Conservation (phyloP, 2,113 vertebrate species). For the Amblyornis subalaris region DNA sequence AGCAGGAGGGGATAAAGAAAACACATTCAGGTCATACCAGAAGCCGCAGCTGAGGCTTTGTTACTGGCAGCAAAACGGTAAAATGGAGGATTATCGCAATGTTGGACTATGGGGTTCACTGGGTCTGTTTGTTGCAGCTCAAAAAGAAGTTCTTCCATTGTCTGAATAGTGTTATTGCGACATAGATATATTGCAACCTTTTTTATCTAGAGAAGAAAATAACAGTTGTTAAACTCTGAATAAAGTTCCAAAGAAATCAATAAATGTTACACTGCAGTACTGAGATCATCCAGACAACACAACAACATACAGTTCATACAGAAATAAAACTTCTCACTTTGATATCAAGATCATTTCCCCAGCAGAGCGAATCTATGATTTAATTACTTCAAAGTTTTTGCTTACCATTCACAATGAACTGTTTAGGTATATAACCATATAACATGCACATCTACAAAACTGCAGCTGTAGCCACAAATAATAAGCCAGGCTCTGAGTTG, state of each 20-base stretch:
- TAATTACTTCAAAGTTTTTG: background rate
- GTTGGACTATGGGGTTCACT: slow-evolving; percentile 93
- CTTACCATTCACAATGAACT: background rate
- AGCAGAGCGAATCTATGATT: background rate
- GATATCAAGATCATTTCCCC: background rate
- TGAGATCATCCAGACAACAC: background rate
- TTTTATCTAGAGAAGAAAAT: slow-evolving; percentile 82
- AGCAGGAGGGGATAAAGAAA: background rate
- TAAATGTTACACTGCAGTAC: background rate
- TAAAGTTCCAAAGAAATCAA: background rate
- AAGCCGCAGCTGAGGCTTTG: slow-evolving; percentile 89
- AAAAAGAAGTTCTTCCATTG: slow-evolving; percentile 97
- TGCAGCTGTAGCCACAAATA: background rate
- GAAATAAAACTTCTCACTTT: background rate
- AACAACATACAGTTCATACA: background rate
- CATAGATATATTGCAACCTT: slow-evolving; percentile 96
- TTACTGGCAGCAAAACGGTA: slow-evolving; percentile 94
- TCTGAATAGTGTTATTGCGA: slow-evolving; percentile 97
- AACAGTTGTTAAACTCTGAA: background rate
- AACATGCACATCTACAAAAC: background rate
- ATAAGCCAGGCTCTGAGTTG: background rate
- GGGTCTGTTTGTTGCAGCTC: slow-evolving; percentile 98
- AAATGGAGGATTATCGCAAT: slow-evolving; percentile 96
- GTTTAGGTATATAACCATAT: background rate
- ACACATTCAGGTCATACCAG: slow-evolving; percentile 73